These are phyloP conservation scores for Platorchestia sp. DNA, from an alignment of 1,140 invertebrate genomes.

Conservation along the genomic window DNA sequence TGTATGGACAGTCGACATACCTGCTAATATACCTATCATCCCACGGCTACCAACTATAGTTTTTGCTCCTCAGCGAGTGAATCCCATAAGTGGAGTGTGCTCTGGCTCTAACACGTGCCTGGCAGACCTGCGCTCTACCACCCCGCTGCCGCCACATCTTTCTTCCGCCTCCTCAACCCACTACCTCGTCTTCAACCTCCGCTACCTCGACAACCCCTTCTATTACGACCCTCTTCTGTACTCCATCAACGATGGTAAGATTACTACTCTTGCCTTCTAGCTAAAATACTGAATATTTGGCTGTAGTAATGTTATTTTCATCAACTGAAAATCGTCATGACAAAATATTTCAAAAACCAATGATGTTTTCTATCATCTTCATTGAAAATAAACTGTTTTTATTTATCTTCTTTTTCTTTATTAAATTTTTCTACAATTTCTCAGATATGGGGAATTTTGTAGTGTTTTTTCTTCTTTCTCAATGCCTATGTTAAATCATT, in stretches of 20 bases:
- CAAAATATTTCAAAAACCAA: neutral
- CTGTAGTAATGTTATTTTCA: too few relatives aligned
- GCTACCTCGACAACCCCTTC: conserved; percentile 82
- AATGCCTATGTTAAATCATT: too few relatives aligned
- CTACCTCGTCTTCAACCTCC: conserved; percentile 88
- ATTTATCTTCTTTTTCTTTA: too few relatives aligned
- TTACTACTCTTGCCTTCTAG: neutral
- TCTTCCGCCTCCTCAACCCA: conserved; percentile 78
- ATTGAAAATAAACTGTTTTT: too few relatives aligned
- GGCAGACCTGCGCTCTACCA: conserved; percentile 78
- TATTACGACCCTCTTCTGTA: conserved; percentile 82
- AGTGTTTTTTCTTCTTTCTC: too few relatives aligned
- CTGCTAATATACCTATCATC: too few relatives aligned
- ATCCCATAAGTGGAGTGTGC: neutral
- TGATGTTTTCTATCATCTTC: neutral
- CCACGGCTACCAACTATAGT: neutral
- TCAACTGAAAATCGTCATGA: too few relatives aligned
- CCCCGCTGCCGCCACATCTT: conserved; percentile 75
- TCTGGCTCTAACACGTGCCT: conserved; percentile 70
- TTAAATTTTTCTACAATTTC: too few relatives aligned
- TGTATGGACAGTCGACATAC: too few relatives aligned
- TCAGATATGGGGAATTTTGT: too few relatives aligned
- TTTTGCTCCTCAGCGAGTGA: neutral
- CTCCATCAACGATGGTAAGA: conserved; percentile 73
- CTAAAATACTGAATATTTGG: too few relatives aligned